Evolutionary conservation across 2,888 invertebrate species (phyloP).

Genomic region (Habroteleia sp.): DNA sequence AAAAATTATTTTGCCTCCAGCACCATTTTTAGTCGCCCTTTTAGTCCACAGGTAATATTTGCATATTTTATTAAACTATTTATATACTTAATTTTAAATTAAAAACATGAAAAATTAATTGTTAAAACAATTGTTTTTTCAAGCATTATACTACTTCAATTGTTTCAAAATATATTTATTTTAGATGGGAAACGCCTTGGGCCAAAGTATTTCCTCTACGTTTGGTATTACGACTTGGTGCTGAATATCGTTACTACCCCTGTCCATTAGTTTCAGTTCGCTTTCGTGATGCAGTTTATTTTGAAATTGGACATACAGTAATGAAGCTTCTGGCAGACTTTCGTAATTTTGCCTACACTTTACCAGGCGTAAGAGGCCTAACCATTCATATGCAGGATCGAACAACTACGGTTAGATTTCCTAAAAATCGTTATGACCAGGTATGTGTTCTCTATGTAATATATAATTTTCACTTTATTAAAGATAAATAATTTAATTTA

Average conservation of each 20-base stretch:
- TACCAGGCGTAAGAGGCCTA: constrained; percentile 89
- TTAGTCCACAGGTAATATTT: constrained; percentile 85
- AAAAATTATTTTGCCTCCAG: constrained; percentile 87
- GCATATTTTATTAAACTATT: background rate
- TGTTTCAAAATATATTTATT: constrained; percentile 15
- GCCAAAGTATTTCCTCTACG: constrained; percentile 90
- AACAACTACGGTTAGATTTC: constrained; percentile 88
- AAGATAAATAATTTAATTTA: no score
- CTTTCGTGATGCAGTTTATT: constrained; percentile 89
- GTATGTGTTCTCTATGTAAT: constrained; percentile 63
- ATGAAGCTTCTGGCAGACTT: constrained; percentile 93
- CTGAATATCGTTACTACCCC: constrained; percentile 93
- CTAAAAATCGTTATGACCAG: constrained; percentile 88
- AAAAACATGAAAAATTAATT: background rate
- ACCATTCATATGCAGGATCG: constrained; percentile 92
- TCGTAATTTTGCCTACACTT: constrained; percentile 89
- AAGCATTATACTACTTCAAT: background rate
- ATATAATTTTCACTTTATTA: background rate
- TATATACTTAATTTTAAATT: background rate
- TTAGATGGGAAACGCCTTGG: constrained; percentile 89
- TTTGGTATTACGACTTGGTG: constrained; percentile 89
- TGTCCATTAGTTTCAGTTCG: constrained; percentile 90
- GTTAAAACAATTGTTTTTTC: no score
- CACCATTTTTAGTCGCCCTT: constrained; percentile 89
- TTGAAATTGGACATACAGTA: constrained; percentile 93